Base-by-base conservation (phyloP, 2,888 invertebrate genomes). In the Zhengitettix transpicula region DNA sequence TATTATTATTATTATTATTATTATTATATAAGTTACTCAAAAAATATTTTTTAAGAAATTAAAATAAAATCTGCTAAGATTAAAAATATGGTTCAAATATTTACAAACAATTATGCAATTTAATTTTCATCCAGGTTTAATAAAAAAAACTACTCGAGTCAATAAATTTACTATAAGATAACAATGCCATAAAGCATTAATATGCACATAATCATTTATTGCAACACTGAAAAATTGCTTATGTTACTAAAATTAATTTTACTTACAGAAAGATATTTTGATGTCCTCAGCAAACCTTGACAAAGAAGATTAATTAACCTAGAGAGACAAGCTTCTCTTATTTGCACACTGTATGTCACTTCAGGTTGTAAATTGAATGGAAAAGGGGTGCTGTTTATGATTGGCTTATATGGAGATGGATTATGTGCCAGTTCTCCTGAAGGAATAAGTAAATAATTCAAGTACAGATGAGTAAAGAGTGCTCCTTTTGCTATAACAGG, bases 251-350 rank as follows among this genome's bases (percentile, higher is more conserved):
- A 28, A 28, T 16, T 10, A 14, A 41, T 40, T 15, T 41, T 58
- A 75, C 81, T 80, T 71, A 86, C 87, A 68, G 82, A 79, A 66
- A 82, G 78, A 72, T 80, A 76, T 73, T 82, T 87, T 57, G 84
- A 78, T 1, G 84, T 79, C 8, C 80, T 74, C 68, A 83, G 73
- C 41, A 89, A 68, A 58, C 73, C 73, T 56, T 76, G 73, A 41
- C 77, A 72, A 52, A 84, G 68, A 52, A 73, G 68, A 59, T 73
- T 72, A 15, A 84, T 72, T 57, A 84, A 72, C 66, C 79, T 73
- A 0, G 83, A 82, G 52, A 84, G 69, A 1, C 77, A 73, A 63
- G 78, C 75, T 66, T 81, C 81, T 52, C 28, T 28, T 28, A 28
- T 28, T 28, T 28, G 28, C 28, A 28, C 28, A 28, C 28, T 28